Conservation (phyloP, 2,797 vertebrate species). For the Tenualosa thibaudeaui region DNA sequence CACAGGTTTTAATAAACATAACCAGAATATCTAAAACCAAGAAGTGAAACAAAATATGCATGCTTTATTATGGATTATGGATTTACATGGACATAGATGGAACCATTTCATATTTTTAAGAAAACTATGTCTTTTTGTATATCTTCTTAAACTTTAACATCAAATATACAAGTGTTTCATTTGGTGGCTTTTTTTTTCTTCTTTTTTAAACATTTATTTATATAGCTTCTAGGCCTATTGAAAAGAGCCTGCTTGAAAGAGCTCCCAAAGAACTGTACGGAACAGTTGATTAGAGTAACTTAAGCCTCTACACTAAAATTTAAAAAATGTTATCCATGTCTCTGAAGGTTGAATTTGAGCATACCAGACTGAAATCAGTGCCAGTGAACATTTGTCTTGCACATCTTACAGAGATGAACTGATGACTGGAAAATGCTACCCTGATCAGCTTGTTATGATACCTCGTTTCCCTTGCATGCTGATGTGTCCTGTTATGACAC, state of each 20-base stretch:
- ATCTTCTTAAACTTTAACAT: not conserved
- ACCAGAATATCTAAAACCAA: constrained; percentile 38
- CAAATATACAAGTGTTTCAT: not conserved
- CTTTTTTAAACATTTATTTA: not conserved
- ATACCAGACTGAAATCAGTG: not conserved
- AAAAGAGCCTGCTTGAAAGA: not conserved
- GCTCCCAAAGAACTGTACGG: not conserved
- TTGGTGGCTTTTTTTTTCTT: not conserved
- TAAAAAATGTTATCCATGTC: not conserved
- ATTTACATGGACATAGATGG: not conserved
- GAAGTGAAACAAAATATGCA: not conserved
- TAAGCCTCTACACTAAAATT: not conserved
- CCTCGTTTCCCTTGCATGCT: not conserved
- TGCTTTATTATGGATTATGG: not conserved
- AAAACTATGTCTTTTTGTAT: not conserved
- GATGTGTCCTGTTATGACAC: not conserved
- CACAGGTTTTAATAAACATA: constrained; percentile 23
- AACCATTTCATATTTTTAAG: not conserved
- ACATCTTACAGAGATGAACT: not conserved
- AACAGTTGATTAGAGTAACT: not conserved
- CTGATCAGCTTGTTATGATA: not conserved
- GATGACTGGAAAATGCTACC: not conserved
- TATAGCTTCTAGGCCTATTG: not conserved
- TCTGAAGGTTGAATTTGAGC: not conserved
- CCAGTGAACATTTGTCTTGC: not conserved